phyloP scores from a whole-genome alignment of 92 coral and sea anemone species.

The Heteractis magnifica region DNA sequence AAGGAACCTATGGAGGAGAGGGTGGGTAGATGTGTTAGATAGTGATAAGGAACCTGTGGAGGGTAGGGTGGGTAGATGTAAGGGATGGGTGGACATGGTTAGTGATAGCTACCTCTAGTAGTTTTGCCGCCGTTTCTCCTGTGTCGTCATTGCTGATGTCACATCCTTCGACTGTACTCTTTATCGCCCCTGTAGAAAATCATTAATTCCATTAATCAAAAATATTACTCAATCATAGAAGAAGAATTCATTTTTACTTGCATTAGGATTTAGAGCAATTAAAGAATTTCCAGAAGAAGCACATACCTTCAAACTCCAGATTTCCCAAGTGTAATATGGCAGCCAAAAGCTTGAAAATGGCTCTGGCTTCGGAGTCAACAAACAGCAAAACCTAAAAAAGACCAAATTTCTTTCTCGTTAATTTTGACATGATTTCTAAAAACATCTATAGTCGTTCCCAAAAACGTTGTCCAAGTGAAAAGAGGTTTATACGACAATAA shows the following conservation, averaged over 20 bases:
- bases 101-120: slow-evolving; percentile 58
- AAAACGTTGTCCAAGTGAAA: too few species aligned
- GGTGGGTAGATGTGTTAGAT: neutral
- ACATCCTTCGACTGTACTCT: slow-evolving; percentile 81
- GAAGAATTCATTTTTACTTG: too few species aligned
- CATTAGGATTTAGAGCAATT: too few species aligned
- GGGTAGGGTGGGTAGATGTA: neutral
- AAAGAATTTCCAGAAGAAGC: too few species aligned
- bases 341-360: slow-evolving; percentile 85
- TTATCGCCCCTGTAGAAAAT: slow-evolving; percentile 43
- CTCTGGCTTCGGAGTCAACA: slow-evolving; percentile 64
- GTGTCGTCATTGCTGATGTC: slow-evolving; percentile 69
- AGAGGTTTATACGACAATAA: too few species aligned
- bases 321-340: slow-evolving; percentile 94
- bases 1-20: slow-evolving; percentile 58
- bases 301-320: slow-evolving; percentile 87
- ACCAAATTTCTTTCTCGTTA: neutral
- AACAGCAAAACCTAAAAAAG: slow-evolving; percentile 77
- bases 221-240: too few species aligned
- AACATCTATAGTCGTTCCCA: too few species aligned
- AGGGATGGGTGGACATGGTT: neutral
- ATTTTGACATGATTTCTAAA: too few species aligned
- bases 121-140: slow-evolving; percentile 58
- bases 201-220: too few species aligned
- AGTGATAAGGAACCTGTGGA: neutral